Conservation (phyloP, 2,888 invertebrate species). For the Teleogryllus oceanicus region DNA sequence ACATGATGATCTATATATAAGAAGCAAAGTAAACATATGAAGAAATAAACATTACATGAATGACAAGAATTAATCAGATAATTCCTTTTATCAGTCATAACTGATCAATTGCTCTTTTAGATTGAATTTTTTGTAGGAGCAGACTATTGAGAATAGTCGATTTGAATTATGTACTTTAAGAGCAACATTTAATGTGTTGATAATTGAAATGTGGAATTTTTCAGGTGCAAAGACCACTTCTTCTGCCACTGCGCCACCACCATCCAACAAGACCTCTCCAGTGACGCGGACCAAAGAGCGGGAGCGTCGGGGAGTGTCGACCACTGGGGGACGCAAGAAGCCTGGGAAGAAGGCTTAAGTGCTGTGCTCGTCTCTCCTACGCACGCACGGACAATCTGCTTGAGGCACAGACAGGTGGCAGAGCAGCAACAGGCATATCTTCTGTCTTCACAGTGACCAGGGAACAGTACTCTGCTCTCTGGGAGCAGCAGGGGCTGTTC, state of each 20-base stretch:
- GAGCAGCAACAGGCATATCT: slow-evolving; percentile 25
- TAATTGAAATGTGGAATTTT: background rate
- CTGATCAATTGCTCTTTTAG: too few species aligned
- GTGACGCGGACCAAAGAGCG: slow-evolving; percentile 35
- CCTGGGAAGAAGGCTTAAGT: slow-evolving; percentile 37
- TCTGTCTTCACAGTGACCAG: slow-evolving; percentile 30
- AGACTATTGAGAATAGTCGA: too few species aligned
- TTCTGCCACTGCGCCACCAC: slow-evolving; percentile 25
- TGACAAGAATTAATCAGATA: too few species aligned
- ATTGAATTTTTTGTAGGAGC: too few species aligned
- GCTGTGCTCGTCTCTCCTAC: background rate
- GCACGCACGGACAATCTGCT: slow-evolving; percentile 6
- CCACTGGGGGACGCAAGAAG: slow-evolving; percentile 37
- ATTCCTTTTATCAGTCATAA: too few species aligned
- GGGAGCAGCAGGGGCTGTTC: slow-evolving; percentile 31
- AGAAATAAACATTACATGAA: too few species aligned
- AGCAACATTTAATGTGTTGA: background rate
- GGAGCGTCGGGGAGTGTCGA: slow-evolving; percentile 30
- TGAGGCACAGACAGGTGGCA: slow-evolving; percentile 20
- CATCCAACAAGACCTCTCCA: slow-evolving; percentile 30
- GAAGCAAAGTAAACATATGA: too few species aligned
- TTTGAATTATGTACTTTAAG: too few species aligned
- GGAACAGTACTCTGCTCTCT: slow-evolving; percentile 32
- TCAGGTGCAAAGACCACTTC: slow-evolving; percentile 29
- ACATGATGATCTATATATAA: too few species aligned